phyloP scores from a whole-genome alignment of 2,888 invertebrate species.

The Synergus umbraculus region DNA sequence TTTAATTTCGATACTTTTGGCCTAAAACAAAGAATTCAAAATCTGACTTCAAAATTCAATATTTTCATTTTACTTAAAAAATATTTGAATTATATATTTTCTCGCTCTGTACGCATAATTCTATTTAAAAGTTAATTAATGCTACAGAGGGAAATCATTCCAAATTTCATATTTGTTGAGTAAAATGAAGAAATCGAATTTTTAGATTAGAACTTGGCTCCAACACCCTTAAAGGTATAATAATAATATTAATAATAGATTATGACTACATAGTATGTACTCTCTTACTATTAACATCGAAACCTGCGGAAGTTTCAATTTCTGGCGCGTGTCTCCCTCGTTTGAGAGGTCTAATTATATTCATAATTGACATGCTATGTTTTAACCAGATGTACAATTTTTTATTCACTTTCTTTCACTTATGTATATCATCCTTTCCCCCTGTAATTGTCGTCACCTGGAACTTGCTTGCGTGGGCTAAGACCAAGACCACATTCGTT shows the following conservation, averaged over 20 bases:
- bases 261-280: not conserved
- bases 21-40: too few relatives aligned
- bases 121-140: too few relatives aligned
- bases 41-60: too few relatives aligned
- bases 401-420: constrained; percentile 30
- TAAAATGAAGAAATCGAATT: too few relatives aligned
- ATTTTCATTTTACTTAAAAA: too few relatives aligned
- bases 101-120: too few relatives aligned
- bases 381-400: constrained; percentile 37
- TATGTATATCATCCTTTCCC: constrained; percentile 21
- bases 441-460: constrained; percentile 31
- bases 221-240: too few relatives aligned
- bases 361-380: constrained; percentile 30
- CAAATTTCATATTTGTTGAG: too few relatives aligned
- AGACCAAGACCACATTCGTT: constrained; percentile 28
- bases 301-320: constrained; percentile 31
- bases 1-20: too few relatives aligned
- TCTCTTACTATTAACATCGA: constrained; percentile 12
- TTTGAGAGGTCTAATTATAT: constrained; percentile 27
- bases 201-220: too few relatives aligned
- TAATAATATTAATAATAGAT: not conserved
- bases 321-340: constrained; percentile 26
- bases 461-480: constrained; percentile 33
- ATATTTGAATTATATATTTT: too few relatives aligned
- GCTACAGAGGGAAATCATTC: too few relatives aligned